phyloP scores from a whole-genome alignment of 2,888 invertebrate species.

The Nudaria mundana region DNA sequence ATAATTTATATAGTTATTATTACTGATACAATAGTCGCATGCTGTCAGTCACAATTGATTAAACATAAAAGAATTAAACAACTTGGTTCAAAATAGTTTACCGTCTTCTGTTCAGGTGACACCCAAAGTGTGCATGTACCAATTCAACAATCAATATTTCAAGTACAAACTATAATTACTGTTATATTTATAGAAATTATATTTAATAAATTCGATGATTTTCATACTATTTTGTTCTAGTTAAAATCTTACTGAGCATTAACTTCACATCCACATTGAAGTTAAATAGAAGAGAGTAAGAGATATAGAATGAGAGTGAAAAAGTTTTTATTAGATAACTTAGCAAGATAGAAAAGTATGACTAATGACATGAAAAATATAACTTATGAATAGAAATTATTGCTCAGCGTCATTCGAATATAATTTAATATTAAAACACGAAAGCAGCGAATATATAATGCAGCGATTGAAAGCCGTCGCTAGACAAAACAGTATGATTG shows the following conservation, averaged over 20 bases:
- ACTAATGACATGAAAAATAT: neutral
- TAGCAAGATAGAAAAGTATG: neutral
- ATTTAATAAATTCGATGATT: neutral
- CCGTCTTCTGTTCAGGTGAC: slow-evolving; percentile 78
- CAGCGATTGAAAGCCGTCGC: slow-evolving; percentile 13
- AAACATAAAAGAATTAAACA: slow-evolving; percentile 53
- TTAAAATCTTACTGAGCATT: slow-evolving; percentile 13
- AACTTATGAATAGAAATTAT: slow-evolving; percentile 10
- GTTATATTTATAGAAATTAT: neutral
- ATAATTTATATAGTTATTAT: slow-evolving; percentile 53
- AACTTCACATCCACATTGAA: slow-evolving; percentile 9
- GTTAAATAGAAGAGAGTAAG: neutral
- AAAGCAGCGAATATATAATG: slow-evolving; percentile 17
- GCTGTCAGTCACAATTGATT: slow-evolving; percentile 76
- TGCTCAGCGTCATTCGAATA: slow-evolving; percentile 11
- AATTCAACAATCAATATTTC: slow-evolving; percentile 61
- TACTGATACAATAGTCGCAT: slow-evolving; percentile 60
- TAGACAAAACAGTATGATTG: slow-evolving; percentile 38
- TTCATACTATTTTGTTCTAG: slow-evolving; percentile 36
- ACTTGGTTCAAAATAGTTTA: slow-evolving; percentile 66
- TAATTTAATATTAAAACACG: slow-evolving; percentile 4
- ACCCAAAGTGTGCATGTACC: slow-evolving; percentile 72
- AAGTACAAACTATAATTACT: slow-evolving; percentile 23
- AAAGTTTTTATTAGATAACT: too few relatives aligned
- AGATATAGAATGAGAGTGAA: neutral